Percentiles rank a stretch among this genome's conserved stretches.
These are phyloP conservation scores for Coelinius sp. DNA, from an alignment of 2,888 invertebrate genomes.

Conservation along the genomic window DNA sequence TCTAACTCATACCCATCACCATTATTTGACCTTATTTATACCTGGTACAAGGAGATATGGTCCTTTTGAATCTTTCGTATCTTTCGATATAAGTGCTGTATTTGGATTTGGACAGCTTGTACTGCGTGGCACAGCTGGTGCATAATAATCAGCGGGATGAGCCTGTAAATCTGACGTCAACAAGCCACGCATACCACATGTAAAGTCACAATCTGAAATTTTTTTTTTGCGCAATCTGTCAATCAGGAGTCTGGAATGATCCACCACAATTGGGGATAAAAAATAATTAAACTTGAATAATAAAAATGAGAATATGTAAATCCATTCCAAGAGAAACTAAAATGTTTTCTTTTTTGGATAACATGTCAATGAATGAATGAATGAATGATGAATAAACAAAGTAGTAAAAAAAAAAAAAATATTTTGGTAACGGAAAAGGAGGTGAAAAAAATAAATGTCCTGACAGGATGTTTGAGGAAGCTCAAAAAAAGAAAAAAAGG, in stretches of 20 bases:
- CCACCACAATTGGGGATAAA: conserved; percentile 27
- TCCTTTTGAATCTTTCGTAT: conserved; percentile 73
- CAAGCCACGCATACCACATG: conserved; percentile 70
- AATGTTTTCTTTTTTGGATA: no score
- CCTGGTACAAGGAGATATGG: conserved; percentile 75
- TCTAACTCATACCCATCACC: background rate
- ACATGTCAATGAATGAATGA: conserved; percentile 31
- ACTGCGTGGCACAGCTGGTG: conserved; percentile 63
- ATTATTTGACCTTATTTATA: conserved; percentile 65
- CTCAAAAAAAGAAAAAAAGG: background rate
- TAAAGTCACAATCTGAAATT: conserved; percentile 68
- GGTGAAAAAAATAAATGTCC: no score
- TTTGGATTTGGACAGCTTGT: conserved; percentile 69
- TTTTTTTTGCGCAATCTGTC: conserved; percentile 45
- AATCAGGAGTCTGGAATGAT: conserved; percentile 8
- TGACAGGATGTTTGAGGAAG: background rate
- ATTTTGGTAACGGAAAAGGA: no score
- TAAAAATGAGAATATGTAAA: conserved; percentile 29
- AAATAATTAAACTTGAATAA: conserved; percentile 34
- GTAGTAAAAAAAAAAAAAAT: background rate
- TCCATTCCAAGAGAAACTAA: conserved; percentile 33
- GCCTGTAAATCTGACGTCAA: conserved; percentile 71
- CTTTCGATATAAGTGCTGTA: conserved; percentile 68
- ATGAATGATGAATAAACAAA: conserved; percentile 28
- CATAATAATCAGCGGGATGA: conserved; percentile 55